These are phyloP conservation scores for Eretmochelys imbricata DNA, from an alignment of 2,113 vertebrate genomes.

Conservation along the genomic window DNA sequence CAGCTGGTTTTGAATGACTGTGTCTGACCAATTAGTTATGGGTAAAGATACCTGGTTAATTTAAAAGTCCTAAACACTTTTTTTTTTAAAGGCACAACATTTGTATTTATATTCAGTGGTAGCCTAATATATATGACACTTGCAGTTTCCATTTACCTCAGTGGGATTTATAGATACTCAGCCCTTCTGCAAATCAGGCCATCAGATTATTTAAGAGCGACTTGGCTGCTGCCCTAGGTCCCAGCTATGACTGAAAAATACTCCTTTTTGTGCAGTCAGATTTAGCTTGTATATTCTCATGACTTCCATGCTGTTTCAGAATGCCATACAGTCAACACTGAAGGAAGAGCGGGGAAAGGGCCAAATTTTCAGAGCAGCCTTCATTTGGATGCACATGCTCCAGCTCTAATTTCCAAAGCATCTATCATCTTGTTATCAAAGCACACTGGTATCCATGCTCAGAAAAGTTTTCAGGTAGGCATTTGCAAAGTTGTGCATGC, in stretches of 20 bases:
- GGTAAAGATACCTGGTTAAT: too few species aligned
- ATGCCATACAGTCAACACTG: accelerated
- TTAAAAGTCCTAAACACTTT: too few species aligned
- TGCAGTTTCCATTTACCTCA: too few species aligned
- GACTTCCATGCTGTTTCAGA: too few species aligned
- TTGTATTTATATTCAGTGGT: background rate
- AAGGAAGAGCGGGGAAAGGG: background rate
- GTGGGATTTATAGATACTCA: too few species aligned
- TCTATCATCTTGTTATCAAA: background rate
- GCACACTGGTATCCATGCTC: accelerated
- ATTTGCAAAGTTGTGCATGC: accelerated
- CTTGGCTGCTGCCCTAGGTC: background rate
- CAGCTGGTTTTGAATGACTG: background rate
- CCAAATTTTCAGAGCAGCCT: background rate
- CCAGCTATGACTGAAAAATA: background rate
- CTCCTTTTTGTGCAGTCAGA: background rate
- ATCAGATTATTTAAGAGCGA: background rate
- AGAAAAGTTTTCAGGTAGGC: background rate
- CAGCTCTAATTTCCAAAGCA: background rate
- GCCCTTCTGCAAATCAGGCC: too few species aligned
- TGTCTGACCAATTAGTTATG: background rate
- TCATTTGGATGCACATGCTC: background rate
- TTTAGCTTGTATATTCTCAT: too few species aligned
- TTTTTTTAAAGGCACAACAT: background rate
- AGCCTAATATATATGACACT: background rate